A percentile compares a stretch with the other conserved stretches of the same genome.
Evolutionary conservation across 2,797 vertebrate species (phyloP).

Genomic region (Tympanoctomys barrerae): DNA sequence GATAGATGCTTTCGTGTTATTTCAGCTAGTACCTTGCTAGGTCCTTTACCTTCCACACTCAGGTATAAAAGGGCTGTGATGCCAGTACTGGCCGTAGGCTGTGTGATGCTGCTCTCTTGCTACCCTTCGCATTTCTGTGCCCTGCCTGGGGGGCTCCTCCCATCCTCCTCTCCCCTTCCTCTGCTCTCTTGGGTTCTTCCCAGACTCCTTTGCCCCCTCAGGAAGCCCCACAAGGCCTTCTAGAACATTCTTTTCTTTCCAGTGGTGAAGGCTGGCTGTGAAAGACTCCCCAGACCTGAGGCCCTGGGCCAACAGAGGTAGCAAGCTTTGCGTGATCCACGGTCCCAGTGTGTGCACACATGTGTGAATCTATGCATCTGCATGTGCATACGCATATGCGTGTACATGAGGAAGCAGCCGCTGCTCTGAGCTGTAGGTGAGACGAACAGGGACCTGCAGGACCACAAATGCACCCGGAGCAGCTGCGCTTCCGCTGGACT

Average conservation of each 20-base stretch:
- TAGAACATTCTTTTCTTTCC: slow-evolving; percentile 9
- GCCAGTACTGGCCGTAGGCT: accelerated
- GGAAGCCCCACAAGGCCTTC: not conserved
- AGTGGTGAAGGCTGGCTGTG: not conserved
- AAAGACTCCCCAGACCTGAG: not conserved
- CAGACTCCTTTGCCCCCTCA: not conserved
- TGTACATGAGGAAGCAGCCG: not conserved
- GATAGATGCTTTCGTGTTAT: not conserved
- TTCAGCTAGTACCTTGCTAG: not conserved
- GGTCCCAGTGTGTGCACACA: not conserved
- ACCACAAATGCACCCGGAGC: not conserved
- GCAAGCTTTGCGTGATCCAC: not conserved
- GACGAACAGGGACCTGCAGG: not conserved
- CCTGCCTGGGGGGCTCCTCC: not conserved
- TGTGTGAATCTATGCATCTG: too few relatives aligned
- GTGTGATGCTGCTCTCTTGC: not conserved
- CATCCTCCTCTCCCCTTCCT: not conserved
- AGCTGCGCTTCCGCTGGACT: not conserved
- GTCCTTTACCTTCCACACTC: not conserved
- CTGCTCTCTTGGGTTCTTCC: not conserved
- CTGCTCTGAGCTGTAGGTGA: not conserved
- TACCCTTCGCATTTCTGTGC: not conserved
- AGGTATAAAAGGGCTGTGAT: not conserved
- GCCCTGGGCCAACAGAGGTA: not conserved
- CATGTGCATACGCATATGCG: too few relatives aligned